These are phyloP conservation scores for Caenorhabditis sp. DNA, from an alignment of 2,888 invertebrate species.

Conservation along the genomic window DNA sequence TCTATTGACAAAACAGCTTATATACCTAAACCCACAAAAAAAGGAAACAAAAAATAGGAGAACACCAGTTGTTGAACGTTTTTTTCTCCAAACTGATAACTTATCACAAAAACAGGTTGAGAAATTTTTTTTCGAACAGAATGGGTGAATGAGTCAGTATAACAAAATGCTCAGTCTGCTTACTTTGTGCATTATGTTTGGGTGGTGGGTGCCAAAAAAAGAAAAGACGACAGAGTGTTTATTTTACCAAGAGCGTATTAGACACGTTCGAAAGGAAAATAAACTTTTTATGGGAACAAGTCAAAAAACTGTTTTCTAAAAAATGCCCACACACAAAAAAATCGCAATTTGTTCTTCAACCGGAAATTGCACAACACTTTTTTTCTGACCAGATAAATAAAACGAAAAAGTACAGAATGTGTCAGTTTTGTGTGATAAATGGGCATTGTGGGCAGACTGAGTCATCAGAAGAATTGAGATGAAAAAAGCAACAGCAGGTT, in stretches of 20 bases:
- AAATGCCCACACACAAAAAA: too few relatives aligned
- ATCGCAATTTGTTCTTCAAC: not conserved
- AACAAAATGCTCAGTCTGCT: not conserved
- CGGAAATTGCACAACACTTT: not conserved
- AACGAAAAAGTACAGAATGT: constrained; percentile 1
- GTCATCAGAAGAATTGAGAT: not conserved
- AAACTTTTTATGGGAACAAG: not conserved
- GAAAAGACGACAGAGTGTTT: not conserved
- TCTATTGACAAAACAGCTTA: not conserved
- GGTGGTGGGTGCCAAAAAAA: not conserved
- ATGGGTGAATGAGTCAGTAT: not conserved
- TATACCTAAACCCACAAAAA: not conserved
- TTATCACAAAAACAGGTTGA: not conserved
- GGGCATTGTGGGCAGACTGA: not conserved
- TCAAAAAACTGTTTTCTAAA: too few relatives aligned
- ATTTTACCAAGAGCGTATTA: not conserved
- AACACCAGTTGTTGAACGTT: not conserved
- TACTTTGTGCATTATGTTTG: too few relatives aligned
- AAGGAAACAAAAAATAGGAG: not conserved
- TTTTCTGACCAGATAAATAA: not conserved
- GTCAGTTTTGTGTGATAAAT: not conserved
- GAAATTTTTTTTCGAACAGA: not conserved
- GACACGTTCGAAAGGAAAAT: not conserved
- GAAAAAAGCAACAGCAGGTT: not conserved
- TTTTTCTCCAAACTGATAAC: not conserved